Base-by-base conservation (phyloP, 2,113 vertebrate species). In the Boleophthalmus pectinirostris region DNA sequence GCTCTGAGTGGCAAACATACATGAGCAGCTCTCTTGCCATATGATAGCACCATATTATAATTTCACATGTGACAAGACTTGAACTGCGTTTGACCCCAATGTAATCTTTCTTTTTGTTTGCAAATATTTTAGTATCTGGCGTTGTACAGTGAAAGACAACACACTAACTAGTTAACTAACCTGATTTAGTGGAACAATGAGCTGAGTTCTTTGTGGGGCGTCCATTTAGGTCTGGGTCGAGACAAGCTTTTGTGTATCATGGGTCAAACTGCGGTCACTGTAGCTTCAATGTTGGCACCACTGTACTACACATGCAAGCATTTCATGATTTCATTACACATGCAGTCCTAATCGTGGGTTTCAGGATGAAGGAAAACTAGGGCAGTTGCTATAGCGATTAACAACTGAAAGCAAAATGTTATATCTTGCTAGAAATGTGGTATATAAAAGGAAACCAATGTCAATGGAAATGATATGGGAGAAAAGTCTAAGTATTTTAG, bases 181-280 rank as follows among this genome's bases (percentile, higher is more conserved):
- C 16, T 43, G 15, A 14, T 35, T 60, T 1, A 2, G 18, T 51
- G 56, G 60, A 75, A 89, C 81, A 89, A 86, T 82, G 77, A 58
- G 0, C 21, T 2, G 0, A 70, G 69, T 69, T 64, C 23, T 83
- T 63, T 77, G 14, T 46, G 33, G 20, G 70, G 57, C 13, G 25
- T 23, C 25, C 78, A 70, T 83, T 88, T 74, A 61, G 38, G 23
- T 72, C 76, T 72, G 67, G 54, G 29, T 76, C 1, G 20, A 2
- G 29, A 25, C 13, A 9, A 58, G 25, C 70, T 51, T 86, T 88
- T 89, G 69, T 87, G 49, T 11, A 11, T n/a, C 20, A 0, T 29
- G 69, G 85, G 84, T 89, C 70, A 75, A 5, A 0, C 56, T 1
- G 13, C 68, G 69, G 82, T 83, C 87, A 87, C 16, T 8, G 8